Percentiles rank a stretch among this genome's conserved stretches.
These are phyloP conservation scores for Scaptomyza montana DNA, from an alignment of 1,140 invertebrate species.

Conservation along the genomic window DNA sequence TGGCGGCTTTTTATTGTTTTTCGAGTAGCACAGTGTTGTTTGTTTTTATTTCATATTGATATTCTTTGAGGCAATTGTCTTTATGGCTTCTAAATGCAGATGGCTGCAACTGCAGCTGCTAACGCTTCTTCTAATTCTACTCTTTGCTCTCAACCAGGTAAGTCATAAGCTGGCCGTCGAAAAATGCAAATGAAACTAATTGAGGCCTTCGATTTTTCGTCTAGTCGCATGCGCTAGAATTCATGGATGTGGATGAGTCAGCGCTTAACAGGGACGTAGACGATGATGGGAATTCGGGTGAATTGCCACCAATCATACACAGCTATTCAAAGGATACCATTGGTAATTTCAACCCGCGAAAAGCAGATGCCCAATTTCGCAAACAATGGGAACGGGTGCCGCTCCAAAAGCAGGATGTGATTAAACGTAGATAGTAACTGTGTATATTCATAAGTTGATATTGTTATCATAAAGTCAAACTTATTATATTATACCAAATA, in stretches of 20 bases:
- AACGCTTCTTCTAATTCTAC: not conserved
- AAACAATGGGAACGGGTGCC: conserved; percentile 62
- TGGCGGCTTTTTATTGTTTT: conserved; percentile 7
- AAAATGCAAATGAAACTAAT: not conserved
- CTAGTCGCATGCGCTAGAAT: conserved; percentile 49
- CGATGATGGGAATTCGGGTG: conserved; percentile 41
- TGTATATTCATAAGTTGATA: too few species aligned
- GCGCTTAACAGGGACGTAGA: conserved; percentile 20
- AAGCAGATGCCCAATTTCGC: conserved; percentile 53
- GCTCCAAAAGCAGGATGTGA: conserved; percentile 58
- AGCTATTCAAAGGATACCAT: conserved; percentile 64
- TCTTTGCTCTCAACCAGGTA: conserved; percentile 14
- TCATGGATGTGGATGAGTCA: conserved; percentile 54
- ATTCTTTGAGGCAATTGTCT: conserved; percentile 7
- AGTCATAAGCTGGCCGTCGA: not conserved
- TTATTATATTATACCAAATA: not conserved
- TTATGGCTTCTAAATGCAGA: conserved; percentile 18
- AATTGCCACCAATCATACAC: conserved; percentile 44
- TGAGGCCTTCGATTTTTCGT: not conserved
- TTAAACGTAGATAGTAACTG: conserved; percentile 44
- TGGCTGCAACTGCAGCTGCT: conserved; percentile 9
- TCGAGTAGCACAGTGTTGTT: conserved; percentile 3
- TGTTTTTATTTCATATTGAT: not conserved
- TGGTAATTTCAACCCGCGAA: conserved; percentile 61
- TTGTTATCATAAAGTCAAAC: not conserved